These are phyloP conservation scores for Drosophila imparisetae DNA, from an alignment of 2,888 invertebrate species.

Conservation along the genomic window DNA sequence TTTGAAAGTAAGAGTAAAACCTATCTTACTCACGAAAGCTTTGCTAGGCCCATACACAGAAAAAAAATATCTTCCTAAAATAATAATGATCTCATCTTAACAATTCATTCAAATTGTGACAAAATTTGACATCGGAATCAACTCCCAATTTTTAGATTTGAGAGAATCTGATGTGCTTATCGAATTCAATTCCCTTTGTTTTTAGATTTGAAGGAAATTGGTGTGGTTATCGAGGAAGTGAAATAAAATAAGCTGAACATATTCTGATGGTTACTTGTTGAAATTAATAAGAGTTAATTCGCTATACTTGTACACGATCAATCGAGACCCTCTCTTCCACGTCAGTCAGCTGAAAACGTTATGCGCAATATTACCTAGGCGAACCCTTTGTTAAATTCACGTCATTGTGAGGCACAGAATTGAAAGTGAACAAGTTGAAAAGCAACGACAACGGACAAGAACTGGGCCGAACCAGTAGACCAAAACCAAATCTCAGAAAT, in stretches of 20 bases:
- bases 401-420: conserved; percentile 41
- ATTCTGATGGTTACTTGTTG: conserved; percentile 8
- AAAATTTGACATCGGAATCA: not conserved
- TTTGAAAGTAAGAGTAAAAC: conserved; percentile 76
- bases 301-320: not conserved
- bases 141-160: not conserved
- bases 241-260: not conserved
- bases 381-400: conserved; percentile 29
- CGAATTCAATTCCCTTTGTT: not conserved
- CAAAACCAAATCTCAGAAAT: conserved; percentile 43
- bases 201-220: not conserved
- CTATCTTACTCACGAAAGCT: conserved; percentile 47
- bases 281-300: conserved; percentile 3
- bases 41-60: not conserved
- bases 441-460: conserved; percentile 62
- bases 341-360: not conserved
- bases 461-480: conserved; percentile 72
- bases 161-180: not conserved
- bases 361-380: not conserved
- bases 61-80: not conserved
- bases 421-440: conserved; percentile 58
- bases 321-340: conserved; percentile 3
- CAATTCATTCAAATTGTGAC: not conserved
- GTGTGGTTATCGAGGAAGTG: not conserved
- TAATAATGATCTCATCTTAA: not conserved